These are phyloP conservation scores for Minunthozetes semirufus DNA, from an alignment of 2,888 invertebrate genomes.

Conservation along the genomic window DNA sequence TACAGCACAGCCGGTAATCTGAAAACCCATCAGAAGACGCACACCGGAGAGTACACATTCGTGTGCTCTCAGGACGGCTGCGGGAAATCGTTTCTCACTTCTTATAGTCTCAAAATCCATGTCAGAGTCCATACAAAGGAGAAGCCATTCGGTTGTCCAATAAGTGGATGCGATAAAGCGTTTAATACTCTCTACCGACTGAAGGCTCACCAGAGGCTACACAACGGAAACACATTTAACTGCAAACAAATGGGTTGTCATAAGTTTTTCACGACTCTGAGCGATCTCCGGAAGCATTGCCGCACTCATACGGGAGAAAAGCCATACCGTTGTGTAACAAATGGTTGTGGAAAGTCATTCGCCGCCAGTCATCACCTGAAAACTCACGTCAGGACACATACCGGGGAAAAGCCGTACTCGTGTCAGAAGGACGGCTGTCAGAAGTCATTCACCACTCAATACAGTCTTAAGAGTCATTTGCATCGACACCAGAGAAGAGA, in stretches of 20 bases:
- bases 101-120: constrained; percentile 90
- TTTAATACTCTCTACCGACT: constrained; percentile 89
- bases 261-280: constrained; percentile 86
- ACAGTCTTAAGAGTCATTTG: constrained; percentile 71
- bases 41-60: constrained; percentile 90
- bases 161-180: constrained; percentile 76
- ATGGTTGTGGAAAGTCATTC: constrained; percentile 84
- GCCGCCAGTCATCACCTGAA: constrained; percentile 89
- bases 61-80: constrained; percentile 79
- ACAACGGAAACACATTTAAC: constrained; percentile 90
- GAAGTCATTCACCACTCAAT: constrained; percentile 73
- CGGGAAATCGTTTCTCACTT: constrained; percentile 86
- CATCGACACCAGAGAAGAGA: constrained; percentile 57
- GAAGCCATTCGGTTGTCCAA: constrained; percentile 81
- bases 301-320: constrained; percentile 72
- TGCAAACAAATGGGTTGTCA: constrained; percentile 73
- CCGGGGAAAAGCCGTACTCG: constrained; percentile 57
- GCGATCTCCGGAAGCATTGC: constrained; percentile 87
- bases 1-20: constrained; percentile 91
- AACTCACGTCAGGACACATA: constrained; percentile 57
- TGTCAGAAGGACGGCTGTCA: constrained; percentile 63
- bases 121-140: constrained; percentile 84
- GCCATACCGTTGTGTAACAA: constrained; percentile 45
- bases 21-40: constrained; percentile 89
- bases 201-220: constrained; percentile 80